phyloP scores from a whole-genome alignment of 2,797 vertebrate genomes.

The Kryptolebias ocellatus region DNA sequence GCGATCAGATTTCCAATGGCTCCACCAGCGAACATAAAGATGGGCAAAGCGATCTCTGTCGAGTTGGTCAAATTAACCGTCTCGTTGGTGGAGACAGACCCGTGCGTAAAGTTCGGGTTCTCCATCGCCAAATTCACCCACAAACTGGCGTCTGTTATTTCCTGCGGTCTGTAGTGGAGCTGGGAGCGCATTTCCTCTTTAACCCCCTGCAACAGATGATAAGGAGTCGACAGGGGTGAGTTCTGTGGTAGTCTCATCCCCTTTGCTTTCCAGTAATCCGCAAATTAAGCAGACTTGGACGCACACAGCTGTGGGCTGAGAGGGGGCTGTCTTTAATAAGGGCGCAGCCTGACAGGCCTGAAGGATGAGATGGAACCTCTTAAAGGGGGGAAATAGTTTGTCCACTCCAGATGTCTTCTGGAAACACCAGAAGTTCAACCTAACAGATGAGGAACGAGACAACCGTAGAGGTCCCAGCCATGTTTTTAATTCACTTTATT shows the following conservation, averaged over 20 bases:
- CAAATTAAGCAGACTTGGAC: not conserved
- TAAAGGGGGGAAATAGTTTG: not conserved
- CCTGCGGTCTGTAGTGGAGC: conserved; percentile 3
- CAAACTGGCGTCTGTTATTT: conserved; percentile 8
- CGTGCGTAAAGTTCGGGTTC: conserved; percentile 59
- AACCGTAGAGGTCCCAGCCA: too few species aligned
- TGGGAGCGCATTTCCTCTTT: conserved; percentile 19
- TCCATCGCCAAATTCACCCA: conserved; percentile 36
- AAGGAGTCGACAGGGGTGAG: not conserved
- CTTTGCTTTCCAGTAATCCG: conserved; percentile 33
- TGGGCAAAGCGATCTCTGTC: conserved; percentile 34
- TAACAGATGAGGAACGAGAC: too few species aligned
- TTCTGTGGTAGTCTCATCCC: conserved; percentile 23
- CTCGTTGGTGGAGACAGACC: conserved; percentile 14
- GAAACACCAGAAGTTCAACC: not conserved
- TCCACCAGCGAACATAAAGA: conserved; percentile 93
- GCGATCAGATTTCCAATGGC: conserved; percentile 93
- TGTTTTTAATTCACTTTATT: too few species aligned
- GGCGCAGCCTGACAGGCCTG: not conserved
- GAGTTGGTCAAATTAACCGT: not conserved
- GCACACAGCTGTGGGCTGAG: conserved; percentile 13
- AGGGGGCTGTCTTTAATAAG: conserved; percentile 21
- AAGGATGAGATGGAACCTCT: conserved; percentile 7
- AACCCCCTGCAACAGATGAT: not conserved
- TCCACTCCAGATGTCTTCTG: not conserved